A percentile compares a stretch with the other conserved stretches of the same genome.
Evolutionary conservation across 1,140 invertebrate species (phyloP).

Genomic region (Drosophila burlai): DNA sequence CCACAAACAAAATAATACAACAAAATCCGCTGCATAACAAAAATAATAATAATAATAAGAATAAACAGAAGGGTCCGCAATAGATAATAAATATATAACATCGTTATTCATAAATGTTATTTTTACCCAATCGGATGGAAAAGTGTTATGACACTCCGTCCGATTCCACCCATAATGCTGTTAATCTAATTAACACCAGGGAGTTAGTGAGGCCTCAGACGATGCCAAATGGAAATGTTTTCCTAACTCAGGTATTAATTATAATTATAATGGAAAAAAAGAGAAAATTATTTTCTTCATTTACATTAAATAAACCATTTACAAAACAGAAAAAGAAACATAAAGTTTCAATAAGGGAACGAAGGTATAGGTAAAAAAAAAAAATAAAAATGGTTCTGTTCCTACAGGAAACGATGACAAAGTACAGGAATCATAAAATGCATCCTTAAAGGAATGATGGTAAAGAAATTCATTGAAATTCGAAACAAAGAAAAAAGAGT

Average conservation of each 20-base stretch:
- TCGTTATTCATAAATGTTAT: not conserved
- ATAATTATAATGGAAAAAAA: too few relatives aligned
- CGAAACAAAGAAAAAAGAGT: not conserved
- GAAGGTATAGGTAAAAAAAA: too few relatives aligned
- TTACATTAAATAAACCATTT: not conserved
- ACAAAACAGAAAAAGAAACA: not conserved
- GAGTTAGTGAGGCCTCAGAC: not conserved
- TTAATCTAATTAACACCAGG: conserved; percentile 40
- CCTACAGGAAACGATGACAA: too few relatives aligned
- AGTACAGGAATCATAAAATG: too few relatives aligned
- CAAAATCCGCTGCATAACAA: conserved; percentile 8
- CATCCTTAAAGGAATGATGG: too few relatives aligned
- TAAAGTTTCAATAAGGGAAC: too few relatives aligned
- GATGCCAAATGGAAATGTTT: conserved; percentile 12
- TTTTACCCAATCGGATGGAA: conserved; percentile 19
- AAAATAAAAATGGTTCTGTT: too few relatives aligned
- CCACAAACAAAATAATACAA: not conserved
- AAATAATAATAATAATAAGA: not conserved
- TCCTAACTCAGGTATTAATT: too few relatives aligned
- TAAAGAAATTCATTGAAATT: not conserved
- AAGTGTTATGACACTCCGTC: conserved; percentile 6
- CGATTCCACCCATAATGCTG: conserved; percentile 1
- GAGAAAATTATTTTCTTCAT: not conserved
- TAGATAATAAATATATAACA: conserved; percentile 11
- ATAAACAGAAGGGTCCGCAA: not conserved